Base-by-base conservation (phyloP, 2,888 invertebrate genomes). In the Pachycephus smyrnensis region DNA sequence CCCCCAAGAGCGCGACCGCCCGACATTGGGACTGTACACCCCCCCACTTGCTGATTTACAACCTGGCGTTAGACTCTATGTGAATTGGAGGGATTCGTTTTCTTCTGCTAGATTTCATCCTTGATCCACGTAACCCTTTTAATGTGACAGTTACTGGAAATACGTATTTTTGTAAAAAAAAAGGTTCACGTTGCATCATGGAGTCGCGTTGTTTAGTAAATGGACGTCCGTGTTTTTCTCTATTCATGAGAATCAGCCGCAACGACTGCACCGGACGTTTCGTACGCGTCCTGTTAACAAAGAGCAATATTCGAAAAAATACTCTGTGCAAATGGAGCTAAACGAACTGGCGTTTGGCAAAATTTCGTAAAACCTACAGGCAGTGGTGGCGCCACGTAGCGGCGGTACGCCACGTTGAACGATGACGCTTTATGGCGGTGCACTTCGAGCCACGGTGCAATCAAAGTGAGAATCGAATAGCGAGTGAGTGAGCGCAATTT, bases 401-500 rank as follows among this genome's bases (percentile, higher is more conserved):
- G 55, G 55, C 55, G 9, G 55, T 55, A 23, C 23, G 23, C 23
- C 55, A 23, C 55, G 23, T 2, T 55, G 55, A 55, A 55, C 55
- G 55, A 55, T 23, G 83, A 80, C 79, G 80, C 81, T 84, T 84
- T 84, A 85, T 86, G 82, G 85, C 81, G 82, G 79, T 86, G 84
- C 84, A 84, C 87, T 88, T 87, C 87, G 85, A 84, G 83, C 85
- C 86, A 82, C 79, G 81, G 85, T 86, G 88, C 88, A 90, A 90
- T 90, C 88, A 89, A 88, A 88, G 87, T 86, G 88, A 88, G 88
- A 90, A 90, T 90, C 88, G 88, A 89, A 88, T 88, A 86, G 87
- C 86, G 87, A 84, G 84, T 85, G 82, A 86, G 87, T 87, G 88
- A 86, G 85, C 88, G 88, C 88, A 90, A 90, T 90, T 90, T 90